Evolutionary conservation across 1,140 invertebrate species (phyloP).

Genomic region (Solenopsis invicta): DNA sequence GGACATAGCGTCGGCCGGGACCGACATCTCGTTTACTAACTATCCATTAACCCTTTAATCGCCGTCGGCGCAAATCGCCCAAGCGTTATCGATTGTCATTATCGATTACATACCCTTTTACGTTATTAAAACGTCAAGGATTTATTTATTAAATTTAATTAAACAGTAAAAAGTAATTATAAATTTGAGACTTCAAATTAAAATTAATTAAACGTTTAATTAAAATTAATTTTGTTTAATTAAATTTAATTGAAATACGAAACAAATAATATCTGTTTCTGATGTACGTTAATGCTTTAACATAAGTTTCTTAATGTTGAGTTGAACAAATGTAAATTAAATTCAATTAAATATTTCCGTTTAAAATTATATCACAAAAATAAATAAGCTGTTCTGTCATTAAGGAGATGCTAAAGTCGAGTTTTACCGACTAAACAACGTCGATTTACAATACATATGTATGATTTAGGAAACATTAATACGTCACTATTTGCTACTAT

Average conservation of each 20-base stretch:
- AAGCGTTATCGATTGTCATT: slow-evolving; percentile 26
- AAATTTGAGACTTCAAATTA: neutral
- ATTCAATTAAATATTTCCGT: neutral
- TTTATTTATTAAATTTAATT: neutral
- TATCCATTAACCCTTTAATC: slow-evolving; percentile 33
- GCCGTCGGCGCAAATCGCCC: neutral
- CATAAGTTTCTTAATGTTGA: neutral
- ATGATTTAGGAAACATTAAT: too few relatives aligned
- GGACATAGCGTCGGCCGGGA: neutral
- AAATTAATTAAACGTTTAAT: too few relatives aligned
- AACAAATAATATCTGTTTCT: neutral
- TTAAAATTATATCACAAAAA: neutral
- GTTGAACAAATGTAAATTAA: neutral
- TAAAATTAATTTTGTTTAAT: neutral
- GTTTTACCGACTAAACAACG: too few relatives aligned
- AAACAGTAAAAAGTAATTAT: too few relatives aligned
- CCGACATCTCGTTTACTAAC: slow-evolving; percentile 15
- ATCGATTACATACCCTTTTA: slow-evolving; percentile 5
- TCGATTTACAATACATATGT: too few relatives aligned
- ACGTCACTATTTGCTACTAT: too few relatives aligned
- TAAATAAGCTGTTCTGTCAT: too few relatives aligned
- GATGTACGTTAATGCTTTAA: neutral
- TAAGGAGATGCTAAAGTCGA: too few relatives aligned
- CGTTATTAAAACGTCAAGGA: neutral
- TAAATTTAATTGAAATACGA: neutral